A percentile compares a stretch with the other conserved stretches of the same genome.
These are phyloP conservation scores for Peromyscus eremicus DNA, from an alignment of 2,797 vertebrate genomes.

Conservation along the genomic window DNA sequence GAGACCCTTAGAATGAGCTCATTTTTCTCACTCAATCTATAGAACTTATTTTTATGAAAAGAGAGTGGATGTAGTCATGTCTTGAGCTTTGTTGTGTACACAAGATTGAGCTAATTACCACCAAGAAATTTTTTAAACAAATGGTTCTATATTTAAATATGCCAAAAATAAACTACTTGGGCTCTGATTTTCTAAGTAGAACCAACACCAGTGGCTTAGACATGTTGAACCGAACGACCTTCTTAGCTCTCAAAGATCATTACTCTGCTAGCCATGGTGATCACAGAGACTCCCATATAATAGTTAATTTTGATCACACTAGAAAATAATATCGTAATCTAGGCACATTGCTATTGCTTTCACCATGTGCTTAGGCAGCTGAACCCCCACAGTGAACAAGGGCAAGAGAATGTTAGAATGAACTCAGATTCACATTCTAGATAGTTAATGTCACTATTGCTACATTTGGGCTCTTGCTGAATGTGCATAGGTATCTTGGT, in stretches of 20 bases:
- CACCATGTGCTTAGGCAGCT: not conserved
- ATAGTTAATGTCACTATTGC: not conserved
- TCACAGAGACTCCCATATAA: too few relatives aligned
- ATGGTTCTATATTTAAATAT: not conserved
- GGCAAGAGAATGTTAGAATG: not conserved
- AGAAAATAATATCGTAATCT: not conserved
- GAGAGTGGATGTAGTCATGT: not conserved
- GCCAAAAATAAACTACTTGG: not conserved
- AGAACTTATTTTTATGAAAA: not conserved
- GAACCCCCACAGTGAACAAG: not conserved
- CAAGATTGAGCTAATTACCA: not conserved
- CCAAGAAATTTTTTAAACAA: not conserved
- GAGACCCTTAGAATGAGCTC: not conserved
- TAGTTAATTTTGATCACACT: not conserved
- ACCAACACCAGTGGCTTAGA: too few relatives aligned
- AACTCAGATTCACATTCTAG: not conserved
- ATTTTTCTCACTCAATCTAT: not conserved
- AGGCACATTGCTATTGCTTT: not conserved
- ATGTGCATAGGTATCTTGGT: accelerated
- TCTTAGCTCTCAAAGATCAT: too few relatives aligned
- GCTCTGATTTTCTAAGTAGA: not conserved
- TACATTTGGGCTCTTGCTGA: accelerated
- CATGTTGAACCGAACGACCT: not conserved
- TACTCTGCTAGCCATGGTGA: not conserved
- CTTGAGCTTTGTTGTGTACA: not conserved